phyloP scores from a whole-genome alignment of 2,113 vertebrate species.

The Limanda limanda region DNA sequence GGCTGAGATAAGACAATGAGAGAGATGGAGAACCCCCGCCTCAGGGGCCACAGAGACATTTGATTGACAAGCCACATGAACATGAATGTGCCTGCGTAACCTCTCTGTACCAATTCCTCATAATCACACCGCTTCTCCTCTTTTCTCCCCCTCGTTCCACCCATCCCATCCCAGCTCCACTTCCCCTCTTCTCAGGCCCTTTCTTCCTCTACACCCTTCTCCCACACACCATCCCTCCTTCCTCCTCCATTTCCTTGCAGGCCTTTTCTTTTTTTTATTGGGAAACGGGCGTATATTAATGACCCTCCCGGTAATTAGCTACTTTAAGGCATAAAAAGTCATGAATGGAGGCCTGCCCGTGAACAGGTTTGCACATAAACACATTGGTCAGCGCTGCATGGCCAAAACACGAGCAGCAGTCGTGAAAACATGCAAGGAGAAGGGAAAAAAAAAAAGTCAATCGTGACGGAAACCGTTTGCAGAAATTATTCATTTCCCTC shows the following conservation, averaged over 20 bases:
- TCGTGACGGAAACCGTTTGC: slow-evolving; percentile 78
- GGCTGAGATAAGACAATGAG: slow-evolving; percentile 48
- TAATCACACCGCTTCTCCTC: slow-evolving; percentile 45
- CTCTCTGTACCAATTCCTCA: slow-evolving; percentile 45
- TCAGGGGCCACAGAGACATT: slow-evolving; percentile 65
- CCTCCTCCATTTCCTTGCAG: slow-evolving; percentile 34
- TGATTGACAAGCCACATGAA: slow-evolving; percentile 72
- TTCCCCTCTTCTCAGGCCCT: slow-evolving; percentile 5
- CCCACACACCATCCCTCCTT: slow-evolving; percentile 16
- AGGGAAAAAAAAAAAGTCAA: slow-evolving; percentile 60
- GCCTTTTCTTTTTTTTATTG: slow-evolving; percentile 33
- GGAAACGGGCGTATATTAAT: slow-evolving; percentile 52
- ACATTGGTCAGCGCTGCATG: slow-evolving; percentile 68
- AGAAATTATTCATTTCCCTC: slow-evolving; percentile 83
- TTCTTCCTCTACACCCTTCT: slow-evolving; percentile 19
- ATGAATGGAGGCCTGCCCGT: slow-evolving; percentile 65
- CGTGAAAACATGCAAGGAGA: slow-evolving; percentile 66
- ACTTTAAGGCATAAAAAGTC: slow-evolving; percentile 57
- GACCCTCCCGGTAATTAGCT: slow-evolving; percentile 60
- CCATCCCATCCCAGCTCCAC: slow-evolving; percentile 17
- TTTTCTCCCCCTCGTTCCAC: slow-evolving; percentile 21
- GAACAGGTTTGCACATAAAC: slow-evolving; percentile 81
- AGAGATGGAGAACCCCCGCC: slow-evolving; percentile 72
- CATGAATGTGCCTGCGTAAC: slow-evolving; percentile 68
- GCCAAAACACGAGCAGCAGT: slow-evolving; percentile 69